These are phyloP conservation scores for Pleuronectes platessa DNA, from an alignment of 2,113 vertebrate genomes.

Conservation along the genomic window DNA sequence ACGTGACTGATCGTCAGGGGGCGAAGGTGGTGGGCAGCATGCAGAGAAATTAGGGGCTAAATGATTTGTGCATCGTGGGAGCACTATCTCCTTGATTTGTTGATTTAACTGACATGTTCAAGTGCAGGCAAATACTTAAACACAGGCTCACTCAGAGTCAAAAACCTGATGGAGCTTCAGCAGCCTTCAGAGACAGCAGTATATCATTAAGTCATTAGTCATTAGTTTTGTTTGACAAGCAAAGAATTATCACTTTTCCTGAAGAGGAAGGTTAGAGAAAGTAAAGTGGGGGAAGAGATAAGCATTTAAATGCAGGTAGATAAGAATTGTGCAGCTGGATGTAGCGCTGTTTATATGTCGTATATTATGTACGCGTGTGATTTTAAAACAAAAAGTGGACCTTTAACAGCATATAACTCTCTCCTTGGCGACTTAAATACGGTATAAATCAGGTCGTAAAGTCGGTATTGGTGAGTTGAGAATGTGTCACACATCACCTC, in stretches of 20 bases:
- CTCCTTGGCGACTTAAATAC: conserved; percentile 37
- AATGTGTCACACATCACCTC: conserved; percentile 77
- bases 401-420: conserved; percentile 31
- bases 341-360: conserved; percentile 11
- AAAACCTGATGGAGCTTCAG: conserved; percentile 69
- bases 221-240: conserved; percentile 81
- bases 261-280: conserved; percentile 46
- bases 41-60: conserved; percentile 21
- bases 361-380: conserved; percentile 5
- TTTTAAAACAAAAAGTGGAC: conserved; percentile 22
- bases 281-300: conserved; percentile 27
- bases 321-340: conserved; percentile 15
- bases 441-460: conserved; percentile 69
- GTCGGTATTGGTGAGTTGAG: conserved; percentile 71
- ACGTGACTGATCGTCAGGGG: conserved; percentile 12
- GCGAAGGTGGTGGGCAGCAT: conserved; percentile 16
- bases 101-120: conserved; percentile 32
- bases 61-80: conserved; percentile 2
- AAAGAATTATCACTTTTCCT: conserved; percentile 81
- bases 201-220: conserved; percentile 83
- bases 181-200: conserved; percentile 76
- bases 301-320: conserved; percentile 20
- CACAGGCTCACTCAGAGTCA: conserved; percentile 17
- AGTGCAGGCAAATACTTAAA: conserved; percentile 34
- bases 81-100: background rate